Conservation (phyloP, 23 tunicate genomes). For the Ciona savignyi region DNA sequence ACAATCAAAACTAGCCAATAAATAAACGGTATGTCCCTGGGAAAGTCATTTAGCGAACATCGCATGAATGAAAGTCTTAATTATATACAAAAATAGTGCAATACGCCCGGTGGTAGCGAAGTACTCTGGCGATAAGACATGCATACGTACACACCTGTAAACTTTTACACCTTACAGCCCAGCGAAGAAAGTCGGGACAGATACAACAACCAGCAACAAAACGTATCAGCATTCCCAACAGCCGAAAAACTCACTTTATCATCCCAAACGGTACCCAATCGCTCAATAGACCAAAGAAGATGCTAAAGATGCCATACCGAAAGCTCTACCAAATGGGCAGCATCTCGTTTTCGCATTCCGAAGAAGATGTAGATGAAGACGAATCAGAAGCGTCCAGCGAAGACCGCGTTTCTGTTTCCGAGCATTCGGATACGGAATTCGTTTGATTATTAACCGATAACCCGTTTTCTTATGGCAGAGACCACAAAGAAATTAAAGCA, state of each 20-base stretch:
- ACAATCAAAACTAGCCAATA: too few relatives aligned
- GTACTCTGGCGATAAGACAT: too few relatives aligned
- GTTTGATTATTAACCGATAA: too few relatives aligned
- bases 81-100: too few relatives aligned
- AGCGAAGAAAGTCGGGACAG: neutral
- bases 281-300: constrained; percentile 27
- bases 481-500: too few relatives aligned
- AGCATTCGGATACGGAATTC: constrained; percentile 15
- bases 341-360: constrained; percentile 25
- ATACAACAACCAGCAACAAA: neutral
- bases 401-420: constrained; percentile 25
- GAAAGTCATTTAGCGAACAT: too few relatives aligned
- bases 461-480: too few relatives aligned
- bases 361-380: constrained; percentile 4
- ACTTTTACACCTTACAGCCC: too few relatives aligned
- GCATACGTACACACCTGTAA: too few relatives aligned
- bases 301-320: constrained; percentile 8
- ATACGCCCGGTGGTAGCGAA: too few relatives aligned
- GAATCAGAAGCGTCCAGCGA: constrained; percentile 4
- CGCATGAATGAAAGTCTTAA: too few relatives aligned
- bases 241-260: constrained; percentile 3
- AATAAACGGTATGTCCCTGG: too few relatives aligned
- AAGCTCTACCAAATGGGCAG: constrained; percentile 25
- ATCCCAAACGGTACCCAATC: constrained; percentile 42
- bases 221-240: neutral